Evolutionary conservation across 2,888 invertebrate species (phyloP), one percentile per base, ranked within the genome.

Genomic region (Enchytraeus crypticus): DNA sequence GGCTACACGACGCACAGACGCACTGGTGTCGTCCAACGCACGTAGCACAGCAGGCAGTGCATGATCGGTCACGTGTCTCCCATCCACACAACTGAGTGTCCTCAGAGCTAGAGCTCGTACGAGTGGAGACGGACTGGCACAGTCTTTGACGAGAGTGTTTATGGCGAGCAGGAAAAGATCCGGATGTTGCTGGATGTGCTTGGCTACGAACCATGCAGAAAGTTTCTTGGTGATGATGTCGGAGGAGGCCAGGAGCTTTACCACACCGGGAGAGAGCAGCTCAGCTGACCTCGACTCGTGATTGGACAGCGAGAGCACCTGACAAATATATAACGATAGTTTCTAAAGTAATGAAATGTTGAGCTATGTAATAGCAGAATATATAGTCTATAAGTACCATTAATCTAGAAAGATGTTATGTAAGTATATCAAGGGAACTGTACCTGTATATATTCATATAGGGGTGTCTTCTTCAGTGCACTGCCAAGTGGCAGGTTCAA

Each of bases 91-190:
- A 47, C 71, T 71, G 32, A 76, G 54, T 0, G 76, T 74, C 51
- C 68, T 71, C 26, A 77, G 61, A 0, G 75, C 74, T 4, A 76
- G 66, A 23, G 71, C 75, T 53, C 78, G 68, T 0, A 75, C 61
- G 65, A 73, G 71, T 11, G 78, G 78, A 60, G 75, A 77, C 53
- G 77, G 71, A 57, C 76, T 75, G 21, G 67, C 38, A 54, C 72
- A 71, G 66, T 78, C 77, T 57, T 73, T 74, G 8, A 74, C 57
- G 23, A 78, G 69, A 0, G 75, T 74, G 66, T 77, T 78, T 0
- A 74, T 71, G 14, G 74, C 74, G n/a, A 78, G 66, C 14, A 78
- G 63, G 33, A 71, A 67, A 21, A 72, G 65, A 46, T 76, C 74
- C 11, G n/a, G n/a, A n/a, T 71, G 68, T 18, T 66, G 60, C 30